Evolutionary conservation across 1,140 invertebrate species (phyloP).

Genomic region (Aphis gossypii): DNA sequence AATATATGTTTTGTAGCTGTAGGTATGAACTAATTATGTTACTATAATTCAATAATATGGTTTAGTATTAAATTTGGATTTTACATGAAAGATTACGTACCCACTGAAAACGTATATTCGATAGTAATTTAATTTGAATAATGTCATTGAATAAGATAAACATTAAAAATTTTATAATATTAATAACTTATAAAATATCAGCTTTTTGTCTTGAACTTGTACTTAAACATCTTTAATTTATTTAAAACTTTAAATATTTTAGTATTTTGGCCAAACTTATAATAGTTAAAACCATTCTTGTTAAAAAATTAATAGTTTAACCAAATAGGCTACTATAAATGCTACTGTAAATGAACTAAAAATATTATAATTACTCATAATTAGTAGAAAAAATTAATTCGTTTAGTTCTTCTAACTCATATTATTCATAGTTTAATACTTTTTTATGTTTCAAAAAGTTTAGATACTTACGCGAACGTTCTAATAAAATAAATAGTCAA

Average conservation of each 20-base stretch:
- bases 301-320: neutral
- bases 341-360: neutral
- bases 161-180: neutral
- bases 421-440: neutral
- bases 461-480: neutral
- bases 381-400: neutral
- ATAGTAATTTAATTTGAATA: neutral
- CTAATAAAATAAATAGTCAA: constrained; percentile 27
- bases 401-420: neutral
- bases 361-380: neutral
- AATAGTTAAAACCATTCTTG: neutral
- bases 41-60: neutral
- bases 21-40: neutral
- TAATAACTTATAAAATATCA: neutral
- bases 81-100: neutral
- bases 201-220: neutral
- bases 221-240: neutral
- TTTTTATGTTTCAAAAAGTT: neutral
- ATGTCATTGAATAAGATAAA: neutral
- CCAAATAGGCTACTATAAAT: neutral
- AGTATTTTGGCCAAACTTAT: neutral
- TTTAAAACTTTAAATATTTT: neutral
- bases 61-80: neutral
- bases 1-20: neutral
- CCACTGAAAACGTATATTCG: neutral